Conservation (phyloP, 2,888 invertebrate species). For the Reticulitermes lucifugus region DNA sequence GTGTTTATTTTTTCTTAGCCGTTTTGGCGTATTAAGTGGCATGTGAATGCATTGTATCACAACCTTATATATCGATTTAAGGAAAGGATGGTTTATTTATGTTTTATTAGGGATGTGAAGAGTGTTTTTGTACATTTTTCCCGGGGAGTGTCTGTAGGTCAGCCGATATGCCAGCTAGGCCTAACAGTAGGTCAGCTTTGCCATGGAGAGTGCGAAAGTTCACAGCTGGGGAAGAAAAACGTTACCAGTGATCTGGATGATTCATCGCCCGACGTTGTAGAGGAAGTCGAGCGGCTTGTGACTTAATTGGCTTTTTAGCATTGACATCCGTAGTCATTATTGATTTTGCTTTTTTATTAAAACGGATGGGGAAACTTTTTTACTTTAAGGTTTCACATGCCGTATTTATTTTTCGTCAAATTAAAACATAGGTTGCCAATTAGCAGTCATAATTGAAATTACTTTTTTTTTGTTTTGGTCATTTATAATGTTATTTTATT, state of each 20-base stretch:
- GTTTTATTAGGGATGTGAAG: constrained; percentile 33
- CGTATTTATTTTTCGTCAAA: too few species aligned
- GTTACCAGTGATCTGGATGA: not conserved
- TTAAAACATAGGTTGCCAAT: too few species aligned
- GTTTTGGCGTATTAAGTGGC: not conserved
- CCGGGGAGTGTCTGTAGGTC: constrained; percentile 40
- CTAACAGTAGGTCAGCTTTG: constrained; percentile 15
- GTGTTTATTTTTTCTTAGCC: constrained; percentile 2
- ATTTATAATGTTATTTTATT: too few species aligned
- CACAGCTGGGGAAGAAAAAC: not conserved
- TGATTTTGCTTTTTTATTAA: too few species aligned
- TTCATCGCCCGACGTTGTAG: too few species aligned
- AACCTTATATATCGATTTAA: constrained; percentile 9
- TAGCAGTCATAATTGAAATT: too few species aligned
- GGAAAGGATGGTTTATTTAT: constrained; percentile 17
- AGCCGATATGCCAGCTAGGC: constrained; percentile 23
- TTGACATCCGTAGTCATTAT: too few species aligned
- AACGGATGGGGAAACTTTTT: too few species aligned
- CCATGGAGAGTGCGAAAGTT: not conserved
- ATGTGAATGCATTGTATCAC: not conserved
- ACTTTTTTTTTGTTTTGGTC: too few species aligned
- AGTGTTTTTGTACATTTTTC: constrained; percentile 38
- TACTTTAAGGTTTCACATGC: too few species aligned
- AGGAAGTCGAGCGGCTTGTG: too few species aligned
- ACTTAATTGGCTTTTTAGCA: too few species aligned